phyloP scores from a whole-genome alignment of 2,113 vertebrate genomes.

The Acrocephalus kingi region DNA sequence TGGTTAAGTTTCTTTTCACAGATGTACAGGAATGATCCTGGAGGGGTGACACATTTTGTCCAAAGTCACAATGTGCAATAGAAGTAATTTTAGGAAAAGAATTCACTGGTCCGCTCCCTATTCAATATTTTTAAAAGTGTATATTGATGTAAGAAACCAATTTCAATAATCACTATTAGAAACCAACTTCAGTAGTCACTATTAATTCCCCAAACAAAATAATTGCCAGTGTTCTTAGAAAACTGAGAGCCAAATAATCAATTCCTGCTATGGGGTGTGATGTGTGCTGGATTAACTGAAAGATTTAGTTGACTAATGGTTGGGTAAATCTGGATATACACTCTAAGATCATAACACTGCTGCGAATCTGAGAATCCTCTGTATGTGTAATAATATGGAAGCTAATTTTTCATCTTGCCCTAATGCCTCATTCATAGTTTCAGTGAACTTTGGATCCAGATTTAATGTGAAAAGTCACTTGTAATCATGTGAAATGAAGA shows the following conservation, averaged over 20 bases:
- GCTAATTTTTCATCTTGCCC: slow-evolving; percentile 27
- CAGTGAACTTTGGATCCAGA: slow-evolving; percentile 4
- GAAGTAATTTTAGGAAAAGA: neutral
- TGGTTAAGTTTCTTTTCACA: neutral
- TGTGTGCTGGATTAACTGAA: neutral
- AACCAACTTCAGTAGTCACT: neutral
- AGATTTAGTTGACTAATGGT: neutral
- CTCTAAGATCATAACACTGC: neutral
- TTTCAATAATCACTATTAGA: neutral
- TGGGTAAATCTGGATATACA: neutral
- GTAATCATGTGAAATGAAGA: slow-evolving; percentile 37
- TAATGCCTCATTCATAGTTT: slow-evolving; percentile 5
- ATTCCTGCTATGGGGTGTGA: neutral
- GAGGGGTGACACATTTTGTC: neutral
- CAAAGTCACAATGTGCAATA: neutral
- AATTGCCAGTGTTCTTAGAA: neutral
- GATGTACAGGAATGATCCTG: neutral
- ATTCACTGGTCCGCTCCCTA: neutral
- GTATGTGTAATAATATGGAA: neutral
- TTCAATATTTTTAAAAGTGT: neutral
- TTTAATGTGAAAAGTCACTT: neutral
- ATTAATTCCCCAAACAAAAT: neutral
- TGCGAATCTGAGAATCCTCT: neutral
- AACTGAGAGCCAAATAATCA: neutral
- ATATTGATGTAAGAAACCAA: neutral